phyloP scores from a whole-genome alignment of 2,113 vertebrate species.

The Alaudala cheleensis region DNA sequence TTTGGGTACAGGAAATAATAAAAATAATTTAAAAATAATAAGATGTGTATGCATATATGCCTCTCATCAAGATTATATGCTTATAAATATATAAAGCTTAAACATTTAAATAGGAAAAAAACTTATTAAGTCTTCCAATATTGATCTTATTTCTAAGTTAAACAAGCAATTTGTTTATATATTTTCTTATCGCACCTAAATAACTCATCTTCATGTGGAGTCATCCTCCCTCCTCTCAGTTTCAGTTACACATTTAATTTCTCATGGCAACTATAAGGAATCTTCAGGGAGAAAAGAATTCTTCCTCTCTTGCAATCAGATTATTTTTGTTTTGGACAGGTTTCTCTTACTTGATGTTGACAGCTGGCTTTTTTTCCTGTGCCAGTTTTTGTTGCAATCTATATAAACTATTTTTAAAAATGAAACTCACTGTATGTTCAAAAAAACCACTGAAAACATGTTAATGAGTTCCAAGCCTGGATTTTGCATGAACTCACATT shows the following conservation, averaged over 20 bases:
- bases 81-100: background rate
- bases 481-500: conserved; percentile 10
- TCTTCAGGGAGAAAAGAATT: background rate
- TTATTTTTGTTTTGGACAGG: background rate
- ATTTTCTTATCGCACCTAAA: background rate
- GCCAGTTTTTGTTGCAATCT: background rate
- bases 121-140: background rate
- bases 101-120: background rate
- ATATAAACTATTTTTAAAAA: conserved; percentile 23
- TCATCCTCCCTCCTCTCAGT: background rate
- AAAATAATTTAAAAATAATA: background rate
- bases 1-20: background rate
- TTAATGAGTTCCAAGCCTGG: background rate
- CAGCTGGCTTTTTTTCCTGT: background rate
- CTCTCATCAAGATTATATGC: background rate
- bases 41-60: accelerated
- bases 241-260: background rate
- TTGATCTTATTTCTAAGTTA: background rate
- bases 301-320: background rate
- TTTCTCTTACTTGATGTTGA: background rate
- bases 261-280: background rate
- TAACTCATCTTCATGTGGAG: background rate
- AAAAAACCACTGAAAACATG: background rate
- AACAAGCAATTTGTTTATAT: background rate
- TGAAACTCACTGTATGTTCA: background rate